Evolutionary conservation across 2,888 invertebrate genomes (phyloP).

Genomic region (Leuctra nigra): DNA sequence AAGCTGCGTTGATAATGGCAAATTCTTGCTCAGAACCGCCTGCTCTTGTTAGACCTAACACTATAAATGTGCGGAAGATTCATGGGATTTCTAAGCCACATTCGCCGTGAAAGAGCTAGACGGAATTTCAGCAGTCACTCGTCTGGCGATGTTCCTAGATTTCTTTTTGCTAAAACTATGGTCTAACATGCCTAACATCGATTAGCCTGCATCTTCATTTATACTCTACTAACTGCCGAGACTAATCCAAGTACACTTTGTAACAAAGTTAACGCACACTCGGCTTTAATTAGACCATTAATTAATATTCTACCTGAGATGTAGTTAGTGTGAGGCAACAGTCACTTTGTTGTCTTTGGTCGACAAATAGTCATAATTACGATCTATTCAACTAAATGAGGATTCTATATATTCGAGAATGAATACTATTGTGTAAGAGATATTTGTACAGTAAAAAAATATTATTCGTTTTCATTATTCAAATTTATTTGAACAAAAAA

Average conservation of each 20-base stretch:
- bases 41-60: too few relatives aligned
- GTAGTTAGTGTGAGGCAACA: too few relatives aligned
- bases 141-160: constrained; percentile 1
- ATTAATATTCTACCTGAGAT: constrained; percentile 1
- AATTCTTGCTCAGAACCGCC: too few relatives aligned
- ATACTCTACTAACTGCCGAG: not conserved
- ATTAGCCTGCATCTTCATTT: not conserved
- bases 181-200: not conserved
- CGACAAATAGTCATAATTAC: too few relatives aligned
- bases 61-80: not conserved
- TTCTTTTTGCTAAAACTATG: not conserved
- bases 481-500: too few relatives aligned
- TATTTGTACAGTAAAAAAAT: too few relatives aligned
- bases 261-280: not conserved
- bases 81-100: not conserved
- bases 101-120: not conserved
- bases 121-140: not conserved
- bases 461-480: too few relatives aligned
- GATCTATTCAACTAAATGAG: too few relatives aligned
- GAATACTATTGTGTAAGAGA: too few relatives aligned
- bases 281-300: not conserved
- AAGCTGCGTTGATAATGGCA: too few relatives aligned
- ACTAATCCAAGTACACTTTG: constrained; percentile 7
- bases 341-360: too few relatives aligned
- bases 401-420: too few relatives aligned